Evolutionary conservation across 2,113 vertebrate species (phyloP).

Genomic region (Kryptolebias marmoratus): DNA sequence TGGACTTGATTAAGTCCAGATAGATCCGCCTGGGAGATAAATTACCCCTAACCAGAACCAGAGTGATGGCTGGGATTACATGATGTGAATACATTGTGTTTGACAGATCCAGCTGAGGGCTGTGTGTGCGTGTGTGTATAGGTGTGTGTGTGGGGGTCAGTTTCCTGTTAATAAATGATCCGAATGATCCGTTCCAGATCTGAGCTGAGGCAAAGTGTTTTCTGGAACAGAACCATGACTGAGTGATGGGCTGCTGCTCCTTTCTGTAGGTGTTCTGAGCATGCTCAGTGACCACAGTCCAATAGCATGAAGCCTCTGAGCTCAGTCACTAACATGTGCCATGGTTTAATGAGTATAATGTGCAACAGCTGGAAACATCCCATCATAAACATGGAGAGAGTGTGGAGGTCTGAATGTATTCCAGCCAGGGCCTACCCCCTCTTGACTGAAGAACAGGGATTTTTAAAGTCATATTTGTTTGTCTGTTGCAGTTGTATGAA

Average conservation of each 20-base stretch:
- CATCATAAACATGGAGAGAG: slow-evolving; percentile 5
- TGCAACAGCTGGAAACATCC: slow-evolving; percentile 16
- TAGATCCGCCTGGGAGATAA: background rate
- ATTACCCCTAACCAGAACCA: slow-evolving; percentile 63
- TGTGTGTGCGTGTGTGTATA: background rate
- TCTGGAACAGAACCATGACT: slow-evolving; percentile 15
- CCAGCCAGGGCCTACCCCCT: slow-evolving; percentile 25
- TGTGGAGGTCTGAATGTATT: slow-evolving; percentile 17
- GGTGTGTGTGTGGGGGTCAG: background rate
- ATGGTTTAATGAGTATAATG: slow-evolving; percentile 17
- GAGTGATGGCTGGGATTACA: slow-evolving; percentile 75
- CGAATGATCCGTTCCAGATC: slow-evolving; percentile 23
- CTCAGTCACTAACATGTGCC: slow-evolving; percentile 36
- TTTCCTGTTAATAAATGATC: slow-evolving; percentile 29
- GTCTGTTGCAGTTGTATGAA: slow-evolving; percentile 39
- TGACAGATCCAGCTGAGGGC: slow-evolving; percentile 52
- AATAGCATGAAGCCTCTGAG: slow-evolving; percentile 30
- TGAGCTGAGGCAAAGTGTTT: slow-evolving; percentile 1
- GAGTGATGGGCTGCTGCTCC: slow-evolving; percentile 20
- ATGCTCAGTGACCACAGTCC: slow-evolving; percentile 62
- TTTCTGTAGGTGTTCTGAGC: slow-evolving; percentile 40
- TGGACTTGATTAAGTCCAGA: too few relatives aligned
- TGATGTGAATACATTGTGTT: slow-evolving; percentile 61
- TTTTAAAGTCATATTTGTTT: slow-evolving; percentile 48
- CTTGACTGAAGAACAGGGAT: slow-evolving; percentile 23